Evolutionary conservation across 2,113 vertebrate species (phyloP), one percentile per base, ranked within the genome.

Genomic region (Myiagra hebetior): DNA sequence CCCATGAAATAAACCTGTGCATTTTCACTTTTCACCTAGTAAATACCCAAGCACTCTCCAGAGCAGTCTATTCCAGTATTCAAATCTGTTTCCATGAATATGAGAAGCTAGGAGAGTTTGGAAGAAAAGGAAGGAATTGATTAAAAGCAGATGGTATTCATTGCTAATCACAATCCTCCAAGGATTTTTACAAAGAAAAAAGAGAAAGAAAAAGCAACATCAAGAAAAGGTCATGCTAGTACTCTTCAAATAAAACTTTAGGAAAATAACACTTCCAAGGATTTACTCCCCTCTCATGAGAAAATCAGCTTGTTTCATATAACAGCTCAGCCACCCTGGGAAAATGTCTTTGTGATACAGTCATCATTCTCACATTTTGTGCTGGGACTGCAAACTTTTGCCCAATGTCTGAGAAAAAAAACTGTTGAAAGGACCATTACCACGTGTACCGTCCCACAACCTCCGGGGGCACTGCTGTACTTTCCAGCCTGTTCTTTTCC

Each of bases 11-110:
- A 97, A 97, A 98, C 97, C 98, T 98, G 98, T 14, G 65, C 92
- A 98, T 97, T 97, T 97, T 98, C 98, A 98, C 97, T 98, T 98
- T 98, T 98, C 98, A 98, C 98, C 97, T 98, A 98, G 97, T 98
- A 98, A 98, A 98, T 98, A 98, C 94, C 97, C 95, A 96, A 97
- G 97, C 47, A 85, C 95, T 98, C 98, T 98, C 96, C 97, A 97
- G 97, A 98, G 97, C 24, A 49, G 96, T 92, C 97, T 88, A 96
- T 97, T 98, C 96, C 97, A 98, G 96, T 97, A 97, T 98, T 98
- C 96, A 97, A 97, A 98, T 98, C 97, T 97, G 97, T 98, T 98
- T 98, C 96, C 97, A 98, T 98, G 98, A 98, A 98, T 98, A 98
- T 97, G 97, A 98, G 97, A 97, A 98, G 97, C 97, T 97, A 95